These are phyloP conservation scores for Nothura maculosa DNA, from an alignment of 2,797 vertebrate genomes.

Conservation along the genomic window DNA sequence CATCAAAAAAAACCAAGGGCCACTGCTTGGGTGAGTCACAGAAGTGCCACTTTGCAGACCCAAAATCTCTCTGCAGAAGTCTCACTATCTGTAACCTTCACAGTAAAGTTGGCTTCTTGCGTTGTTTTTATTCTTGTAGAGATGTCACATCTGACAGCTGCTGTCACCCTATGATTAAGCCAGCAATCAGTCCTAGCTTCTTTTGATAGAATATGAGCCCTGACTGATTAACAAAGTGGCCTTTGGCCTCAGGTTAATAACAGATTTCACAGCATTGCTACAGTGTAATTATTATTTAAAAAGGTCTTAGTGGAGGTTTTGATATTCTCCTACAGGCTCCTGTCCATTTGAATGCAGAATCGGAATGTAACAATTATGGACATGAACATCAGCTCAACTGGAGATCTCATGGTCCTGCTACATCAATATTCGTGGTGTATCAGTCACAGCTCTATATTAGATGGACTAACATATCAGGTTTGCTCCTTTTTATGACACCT, in stretches of 20 bases:
- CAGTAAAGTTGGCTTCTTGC: background rate
- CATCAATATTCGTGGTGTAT: slow-evolving; percentile 14
- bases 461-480: background rate
- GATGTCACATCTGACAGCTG: slow-evolving; percentile 66
- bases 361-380: slow-evolving; percentile 59
- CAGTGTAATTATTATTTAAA: slow-evolving; percentile 83
- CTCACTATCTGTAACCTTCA: background rate
- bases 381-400: slow-evolving; percentile 36
- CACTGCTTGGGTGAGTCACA: background rate
- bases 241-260: slow-evolving; percentile 86
- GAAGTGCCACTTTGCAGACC: background rate
- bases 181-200: slow-evolving; percentile 74
- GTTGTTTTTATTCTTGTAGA: slow-evolving; percentile 67
- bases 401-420: background rate
- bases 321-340: slow-evolving; percentile 75
- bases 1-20: background rate
- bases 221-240: slow-evolving; percentile 82
- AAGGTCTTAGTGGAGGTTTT: slow-evolving; percentile 74
- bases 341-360: slow-evolving; percentile 71
- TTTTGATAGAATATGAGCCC: slow-evolving; percentile 75
- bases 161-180: slow-evolving; percentile 77
- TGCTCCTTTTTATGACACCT: slow-evolving; percentile 14
- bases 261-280: slow-evolving; percentile 80
- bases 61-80: background rate
- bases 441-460: background rate